Percentiles rank a stretch among this genome's conserved stretches.
Conservation (phyloP, 2,113 vertebrate species). For the Lonchura striata region DNA sequence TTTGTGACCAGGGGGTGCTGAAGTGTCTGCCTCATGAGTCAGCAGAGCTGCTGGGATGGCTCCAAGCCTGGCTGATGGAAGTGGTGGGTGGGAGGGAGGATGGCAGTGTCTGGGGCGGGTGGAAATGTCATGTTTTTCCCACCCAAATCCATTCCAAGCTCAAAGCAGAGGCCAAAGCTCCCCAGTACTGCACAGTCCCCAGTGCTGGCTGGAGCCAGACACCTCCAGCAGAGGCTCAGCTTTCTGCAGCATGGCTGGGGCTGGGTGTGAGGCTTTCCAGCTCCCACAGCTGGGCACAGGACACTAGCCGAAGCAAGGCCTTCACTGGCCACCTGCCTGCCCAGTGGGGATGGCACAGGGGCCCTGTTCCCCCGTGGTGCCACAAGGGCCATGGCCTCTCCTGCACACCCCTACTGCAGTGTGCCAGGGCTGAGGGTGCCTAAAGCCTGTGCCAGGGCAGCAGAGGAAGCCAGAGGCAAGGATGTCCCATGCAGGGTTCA, state of each 20-base stretch:
- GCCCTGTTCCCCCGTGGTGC: neutral
- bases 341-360: rapidly evolving
- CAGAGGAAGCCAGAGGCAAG: neutral
- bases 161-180: neutral
- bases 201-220: neutral
- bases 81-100: neutral
- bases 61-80: neutral
- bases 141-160: neutral
- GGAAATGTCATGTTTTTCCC: neutral
- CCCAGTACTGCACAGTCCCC: rapidly evolving
- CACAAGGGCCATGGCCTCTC: rapidly evolving
- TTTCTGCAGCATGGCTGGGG: neutral
- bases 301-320: neutral
- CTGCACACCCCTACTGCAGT: neutral
- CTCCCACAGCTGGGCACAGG: neutral
- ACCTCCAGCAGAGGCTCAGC: neutral
- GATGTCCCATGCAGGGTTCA: rapidly evolving
- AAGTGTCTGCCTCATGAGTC: rapidly evolving
- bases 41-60: neutral
- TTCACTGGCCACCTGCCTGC: neutral
- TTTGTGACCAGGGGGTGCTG: neutral
- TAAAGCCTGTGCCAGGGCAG: neutral
- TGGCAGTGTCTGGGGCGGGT: neutral
- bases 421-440: neutral
- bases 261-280: neutral